A percentile compares a stretch with the other conserved stretches of the same genome.
Evolutionary conservation across 2,888 invertebrate species (phyloP).

Genomic region (Volucella bombylans): DNA sequence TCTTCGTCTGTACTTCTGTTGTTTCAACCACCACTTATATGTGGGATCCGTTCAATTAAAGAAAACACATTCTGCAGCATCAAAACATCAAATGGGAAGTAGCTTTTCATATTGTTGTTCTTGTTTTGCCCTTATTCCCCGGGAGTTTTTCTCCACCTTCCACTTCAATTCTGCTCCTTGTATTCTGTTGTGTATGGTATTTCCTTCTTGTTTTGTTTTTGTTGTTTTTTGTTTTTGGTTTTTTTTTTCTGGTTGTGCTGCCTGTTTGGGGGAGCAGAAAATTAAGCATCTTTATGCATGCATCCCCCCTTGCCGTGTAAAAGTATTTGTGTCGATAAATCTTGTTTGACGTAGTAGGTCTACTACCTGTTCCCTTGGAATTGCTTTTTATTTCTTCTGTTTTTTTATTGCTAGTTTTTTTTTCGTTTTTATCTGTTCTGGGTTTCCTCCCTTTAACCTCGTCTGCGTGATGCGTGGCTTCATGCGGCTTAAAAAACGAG

Average conservation of each 20-base stretch:
- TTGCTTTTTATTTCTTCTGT: conserved; percentile 29
- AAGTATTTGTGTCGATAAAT: conserved; percentile 35
- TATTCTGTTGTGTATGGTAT: no score
- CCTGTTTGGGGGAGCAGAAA: neutral
- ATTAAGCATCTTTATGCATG: conserved; percentile 44
- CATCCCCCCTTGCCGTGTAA: neutral
- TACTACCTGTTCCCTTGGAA: conserved; percentile 61
- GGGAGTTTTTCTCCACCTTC: conserved; percentile 41
- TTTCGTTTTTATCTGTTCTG: neutral
- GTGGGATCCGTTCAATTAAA: conserved; percentile 61
- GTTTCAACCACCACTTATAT: conserved; percentile 33
- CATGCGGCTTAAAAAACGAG: neutral
- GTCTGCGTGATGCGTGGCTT: neutral
- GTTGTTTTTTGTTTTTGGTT: conserved; percentile 2
- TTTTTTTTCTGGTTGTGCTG: neutral
- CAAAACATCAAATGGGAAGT: conserved; percentile 44
- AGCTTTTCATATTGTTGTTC: conserved; percentile 21
- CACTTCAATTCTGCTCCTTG: no score
- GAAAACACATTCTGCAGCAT: conserved; percentile 46
- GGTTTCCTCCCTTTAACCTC: neutral
- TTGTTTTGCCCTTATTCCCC: conserved; percentile 33
- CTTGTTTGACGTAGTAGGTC: conserved; percentile 39
- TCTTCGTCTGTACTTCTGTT: conserved; percentile 19
- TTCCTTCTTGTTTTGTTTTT: no score
- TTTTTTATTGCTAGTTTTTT: conserved; percentile 6